A percentile compares a stretch with the other conserved stretches of the same genome.
These are phyloP conservation scores for Schrankia costaestrigalis DNA, from an alignment of 2,888 invertebrate genomes.

Conservation along the genomic window DNA sequence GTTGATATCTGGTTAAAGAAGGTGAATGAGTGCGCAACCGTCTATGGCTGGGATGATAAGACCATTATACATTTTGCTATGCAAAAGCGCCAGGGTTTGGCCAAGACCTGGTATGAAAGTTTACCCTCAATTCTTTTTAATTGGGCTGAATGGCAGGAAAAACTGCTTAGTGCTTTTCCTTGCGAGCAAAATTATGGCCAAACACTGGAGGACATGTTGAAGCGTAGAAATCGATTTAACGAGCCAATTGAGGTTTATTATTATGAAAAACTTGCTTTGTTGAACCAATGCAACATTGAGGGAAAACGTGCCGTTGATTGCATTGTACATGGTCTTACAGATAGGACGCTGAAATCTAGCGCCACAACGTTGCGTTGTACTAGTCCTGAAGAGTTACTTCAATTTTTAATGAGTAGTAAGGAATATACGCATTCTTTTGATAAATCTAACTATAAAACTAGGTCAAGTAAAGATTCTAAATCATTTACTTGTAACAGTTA, in stretches of 20 bases:
- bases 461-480: background rate
- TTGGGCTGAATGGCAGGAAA: conserved; percentile 15
- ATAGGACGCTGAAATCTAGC: background rate
- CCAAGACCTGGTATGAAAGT: conserved; percentile 12
- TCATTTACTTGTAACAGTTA: background rate
- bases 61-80: conserved; percentile 8
- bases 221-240: conserved; percentile 7
- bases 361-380: background rate
- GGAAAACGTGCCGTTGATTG: background rate
- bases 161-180: conserved; percentile 1
- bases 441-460: background rate
- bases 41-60: conserved; percentile 8
- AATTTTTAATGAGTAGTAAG: background rate
- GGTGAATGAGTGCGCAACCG: background rate
- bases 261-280: conserved; percentile 15
- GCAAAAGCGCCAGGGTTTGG: background rate
- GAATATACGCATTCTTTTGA: background rate
- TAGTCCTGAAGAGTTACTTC: conserved; percentile 1
- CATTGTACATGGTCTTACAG: background rate
- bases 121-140: conserved; percentile 11
- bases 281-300: conserved; percentile 16
- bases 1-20: conserved; percentile 5
- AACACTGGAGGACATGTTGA: conserved; percentile 14
- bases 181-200: background rate
- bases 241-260: conserved; percentile 18